Evolutionary conservation across 1,140 invertebrate genomes (phyloP).

Genomic region (Penaeus japonicus): DNA sequence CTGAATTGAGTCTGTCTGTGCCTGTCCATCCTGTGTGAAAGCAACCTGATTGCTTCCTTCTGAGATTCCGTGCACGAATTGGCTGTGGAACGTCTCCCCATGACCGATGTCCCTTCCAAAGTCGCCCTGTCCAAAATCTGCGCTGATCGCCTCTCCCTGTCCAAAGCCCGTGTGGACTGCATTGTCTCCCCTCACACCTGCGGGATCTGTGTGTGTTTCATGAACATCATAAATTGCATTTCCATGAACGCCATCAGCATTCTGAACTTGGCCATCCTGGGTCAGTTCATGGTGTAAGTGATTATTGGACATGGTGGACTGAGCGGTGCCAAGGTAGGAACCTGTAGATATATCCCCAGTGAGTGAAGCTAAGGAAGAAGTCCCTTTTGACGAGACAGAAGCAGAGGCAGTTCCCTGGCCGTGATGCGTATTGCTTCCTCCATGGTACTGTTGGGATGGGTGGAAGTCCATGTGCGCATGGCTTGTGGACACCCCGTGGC

Average conservation of each 20-base stretch:
- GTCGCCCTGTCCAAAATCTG: no score
- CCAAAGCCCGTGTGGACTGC: no score
- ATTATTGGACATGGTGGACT: not conserved
- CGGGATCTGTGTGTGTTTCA: no score
- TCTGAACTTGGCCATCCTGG: not conserved
- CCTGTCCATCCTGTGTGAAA: no score
- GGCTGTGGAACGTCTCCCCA: no score
- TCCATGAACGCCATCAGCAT: not conserved
- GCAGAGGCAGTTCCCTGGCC: conserved; percentile 36
- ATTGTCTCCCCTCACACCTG: no score
- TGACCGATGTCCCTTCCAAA: no score
- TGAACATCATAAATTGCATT: no score
- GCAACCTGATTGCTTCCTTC: no score
- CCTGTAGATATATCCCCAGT: not conserved
- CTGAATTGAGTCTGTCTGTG: no score
- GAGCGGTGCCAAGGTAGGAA: conserved; percentile 28
- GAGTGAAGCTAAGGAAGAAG: conserved; percentile 22
- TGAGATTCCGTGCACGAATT: no score
- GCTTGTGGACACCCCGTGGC: not conserved
- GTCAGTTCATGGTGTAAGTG: not conserved
- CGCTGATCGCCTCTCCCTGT: no score
- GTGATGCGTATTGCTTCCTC: not conserved
- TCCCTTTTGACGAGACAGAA: not conserved
- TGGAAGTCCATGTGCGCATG: conserved; percentile 36
- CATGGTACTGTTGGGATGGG: not conserved